Evolutionary conservation across 2,888 invertebrate genomes (phyloP).

Genomic region (Prosapia bicincta): DNA sequence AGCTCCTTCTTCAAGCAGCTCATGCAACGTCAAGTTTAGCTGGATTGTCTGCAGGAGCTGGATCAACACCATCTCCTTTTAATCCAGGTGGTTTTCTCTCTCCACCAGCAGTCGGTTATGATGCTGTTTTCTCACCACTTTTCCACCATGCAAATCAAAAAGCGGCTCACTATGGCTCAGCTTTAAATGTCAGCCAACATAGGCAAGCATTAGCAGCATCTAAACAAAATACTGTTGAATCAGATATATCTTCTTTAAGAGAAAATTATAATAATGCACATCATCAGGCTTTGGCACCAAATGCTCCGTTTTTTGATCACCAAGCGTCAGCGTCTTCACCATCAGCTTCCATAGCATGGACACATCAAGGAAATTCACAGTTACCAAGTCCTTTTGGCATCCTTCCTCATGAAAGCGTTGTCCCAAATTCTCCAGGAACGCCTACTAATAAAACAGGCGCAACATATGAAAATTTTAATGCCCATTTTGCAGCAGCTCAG

Average conservation of each 20-base stretch:
- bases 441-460: slow-evolving; percentile 59
- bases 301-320: slow-evolving; percentile 60
- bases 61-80: slow-evolving; percentile 59
- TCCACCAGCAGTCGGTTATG: slow-evolving; percentile 51
- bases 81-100: slow-evolving; percentile 49
- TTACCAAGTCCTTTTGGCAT: slow-evolving; percentile 73
- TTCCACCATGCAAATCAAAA: slow-evolving; percentile 76
- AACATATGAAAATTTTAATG: slow-evolving; percentile 48
- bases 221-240: slow-evolving; percentile 52
- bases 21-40: slow-evolving; percentile 9
- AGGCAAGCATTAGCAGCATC: slow-evolving; percentile 40
- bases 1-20: slow-evolving; percentile 53
- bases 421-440: slow-evolving; percentile 57
- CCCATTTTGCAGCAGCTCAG: slow-evolving; percentile 64
- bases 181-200: slow-evolving; percentile 43
- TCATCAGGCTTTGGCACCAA: slow-evolving; percentile 54
- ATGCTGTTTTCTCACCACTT: slow-evolving; percentile 76
- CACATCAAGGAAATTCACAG: slow-evolving; percentile 62
- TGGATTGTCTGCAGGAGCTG: slow-evolving; percentile 44
- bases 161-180: slow-evolving; percentile 44
- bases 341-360: slow-evolving; percentile 59
- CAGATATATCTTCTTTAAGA: slow-evolving; percentile 51
- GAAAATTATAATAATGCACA: slow-evolving; percentile 53
- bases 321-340: slow-evolving; percentile 53
- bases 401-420: slow-evolving; percentile 73